Evolutionary conservation across 2,888 invertebrate genomes (phyloP).

Genomic region (Microplitis deprimator): DNA sequence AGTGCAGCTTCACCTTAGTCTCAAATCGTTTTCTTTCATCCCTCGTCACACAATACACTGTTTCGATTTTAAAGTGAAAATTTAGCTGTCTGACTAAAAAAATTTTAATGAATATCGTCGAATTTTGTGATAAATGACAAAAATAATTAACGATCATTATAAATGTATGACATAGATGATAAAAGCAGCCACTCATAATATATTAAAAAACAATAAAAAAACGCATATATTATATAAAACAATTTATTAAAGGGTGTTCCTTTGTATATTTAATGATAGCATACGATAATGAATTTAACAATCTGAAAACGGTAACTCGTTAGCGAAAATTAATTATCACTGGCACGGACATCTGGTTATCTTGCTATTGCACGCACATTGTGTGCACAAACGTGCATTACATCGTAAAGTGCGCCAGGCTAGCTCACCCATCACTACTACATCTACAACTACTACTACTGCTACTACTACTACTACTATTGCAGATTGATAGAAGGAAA

Average conservation of each 20-base stretch:
- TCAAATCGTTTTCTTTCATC: no score
- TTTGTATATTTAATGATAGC: conserved; percentile 7
- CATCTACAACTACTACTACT: not conserved
- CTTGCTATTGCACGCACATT: conserved; percentile 33
- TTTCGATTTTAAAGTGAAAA: no score
- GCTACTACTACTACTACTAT: not conserved
- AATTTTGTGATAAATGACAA: no score
- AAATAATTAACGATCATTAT: no score
- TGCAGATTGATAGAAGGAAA: conserved; percentile 9
- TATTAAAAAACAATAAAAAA: not conserved
- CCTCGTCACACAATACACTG: no score
- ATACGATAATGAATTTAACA: conserved; percentile 18
- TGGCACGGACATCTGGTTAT: conserved; percentile 36
- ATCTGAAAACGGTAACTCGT: conserved; percentile 18
- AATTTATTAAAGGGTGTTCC: not conserved
- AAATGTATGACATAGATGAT: not conserved
- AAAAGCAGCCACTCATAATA: not conserved
- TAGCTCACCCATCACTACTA: not conserved
- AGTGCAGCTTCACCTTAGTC: no score
- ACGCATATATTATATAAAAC: not conserved
- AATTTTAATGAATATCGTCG: no score
- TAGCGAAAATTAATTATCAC: conserved; percentile 33
- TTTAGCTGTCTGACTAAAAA: no score
- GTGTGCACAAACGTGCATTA: conserved; percentile 24
- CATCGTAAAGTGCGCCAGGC: conserved; percentile 25